These are phyloP conservation scores for Oscheius sp. DNA, from an alignment of 2,888 invertebrate species.

Conservation along the genomic window DNA sequence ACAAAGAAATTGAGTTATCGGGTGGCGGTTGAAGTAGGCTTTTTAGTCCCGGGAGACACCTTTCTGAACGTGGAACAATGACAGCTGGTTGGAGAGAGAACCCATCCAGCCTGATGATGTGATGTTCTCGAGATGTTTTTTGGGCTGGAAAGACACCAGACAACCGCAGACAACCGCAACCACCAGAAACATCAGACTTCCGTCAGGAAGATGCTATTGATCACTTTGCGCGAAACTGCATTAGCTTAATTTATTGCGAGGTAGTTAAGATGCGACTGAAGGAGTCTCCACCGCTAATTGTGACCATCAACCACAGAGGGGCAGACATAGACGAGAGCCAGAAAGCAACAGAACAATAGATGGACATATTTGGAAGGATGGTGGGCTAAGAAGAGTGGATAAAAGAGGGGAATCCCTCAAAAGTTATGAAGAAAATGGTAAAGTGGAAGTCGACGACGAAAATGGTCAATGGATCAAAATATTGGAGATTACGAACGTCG, in stretches of 20 bases:
- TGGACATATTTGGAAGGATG: not conserved
- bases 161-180: too few relatives aligned
- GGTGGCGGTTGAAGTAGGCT: too few relatives aligned
- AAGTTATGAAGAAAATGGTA: too few relatives aligned
- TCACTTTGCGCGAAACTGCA: conserved; percentile 30
- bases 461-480: too few relatives aligned
- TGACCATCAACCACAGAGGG: not conserved
- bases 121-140: not conserved
- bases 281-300: conserved; percentile 23
- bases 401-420: too few relatives aligned
- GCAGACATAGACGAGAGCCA: not conserved
- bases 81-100: not conserved
- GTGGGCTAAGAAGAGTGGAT: not conserved
- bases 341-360: not conserved
- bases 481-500: too few relatives aligned
- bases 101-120: not conserved
- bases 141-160: too few relatives aligned
- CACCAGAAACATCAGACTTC: not conserved
- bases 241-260: conserved; percentile 36
- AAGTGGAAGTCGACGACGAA: too few relatives aligned
- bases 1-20: too few relatives aligned
- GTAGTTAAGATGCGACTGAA: conserved; percentile 36
- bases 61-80: too few relatives aligned
- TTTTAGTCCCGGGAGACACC: too few relatives aligned
- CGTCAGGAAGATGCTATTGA: conserved; percentile 24